Conservation (phyloP, 1,140 invertebrate genomes). For the Meloidogyne hapla region DNA sequence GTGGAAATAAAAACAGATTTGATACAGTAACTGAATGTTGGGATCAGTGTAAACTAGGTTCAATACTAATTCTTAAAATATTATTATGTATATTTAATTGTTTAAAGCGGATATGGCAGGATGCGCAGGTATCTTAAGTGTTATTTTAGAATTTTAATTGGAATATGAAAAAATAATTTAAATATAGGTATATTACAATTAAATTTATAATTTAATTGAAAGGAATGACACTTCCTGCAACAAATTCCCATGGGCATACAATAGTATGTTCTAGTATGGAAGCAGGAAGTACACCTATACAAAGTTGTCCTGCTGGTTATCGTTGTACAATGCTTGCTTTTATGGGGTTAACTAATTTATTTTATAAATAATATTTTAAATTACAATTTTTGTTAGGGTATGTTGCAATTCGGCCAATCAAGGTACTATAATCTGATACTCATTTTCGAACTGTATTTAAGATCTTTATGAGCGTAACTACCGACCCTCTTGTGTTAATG, state of each 20-base stretch:
- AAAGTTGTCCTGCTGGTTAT: conserved; percentile 29
- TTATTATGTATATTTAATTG: not conserved
- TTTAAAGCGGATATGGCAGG: conserved; percentile 37
- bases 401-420: conserved; percentile 32
- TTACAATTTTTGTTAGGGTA: conserved; percentile 19
- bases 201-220: no score
- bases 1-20: conserved; percentile 41
- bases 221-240: conserved; percentile 33
- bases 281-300: not conserved
- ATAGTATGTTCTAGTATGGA: conserved; percentile 29
- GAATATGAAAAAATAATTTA: no score
- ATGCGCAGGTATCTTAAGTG: no score
- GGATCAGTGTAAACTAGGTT: conserved; percentile 34
- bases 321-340: conserved; percentile 37
- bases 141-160: no score
- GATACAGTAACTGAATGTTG: conserved; percentile 33
- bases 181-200: no score
- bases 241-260: conserved; percentile 24
- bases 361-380: not conserved
- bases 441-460: not conserved
- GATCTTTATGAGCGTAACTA: conserved; percentile 31
- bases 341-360: conserved; percentile 12
- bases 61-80: not conserved
- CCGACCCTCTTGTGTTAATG: conserved; percentile 16
- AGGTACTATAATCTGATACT: conserved; percentile 12